phyloP scores from a whole-genome alignment of 2,888 invertebrate genomes.

The Congeria kusceri region DNA sequence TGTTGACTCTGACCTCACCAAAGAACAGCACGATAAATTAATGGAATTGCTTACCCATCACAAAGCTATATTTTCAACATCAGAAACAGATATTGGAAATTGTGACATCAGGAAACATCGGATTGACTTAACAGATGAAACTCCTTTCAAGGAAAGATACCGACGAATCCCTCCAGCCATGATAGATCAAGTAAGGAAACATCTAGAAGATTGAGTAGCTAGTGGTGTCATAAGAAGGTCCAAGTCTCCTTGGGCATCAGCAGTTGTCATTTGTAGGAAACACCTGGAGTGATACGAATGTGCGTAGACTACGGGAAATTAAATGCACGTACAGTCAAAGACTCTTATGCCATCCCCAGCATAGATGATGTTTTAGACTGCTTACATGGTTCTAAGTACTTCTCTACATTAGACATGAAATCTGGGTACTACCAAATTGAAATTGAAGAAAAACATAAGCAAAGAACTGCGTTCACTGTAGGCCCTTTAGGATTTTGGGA shows the following conservation, averaged over 20 bases:
- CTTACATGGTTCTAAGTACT: conserved; percentile 5
- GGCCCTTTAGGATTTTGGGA: conserved; percentile 29
- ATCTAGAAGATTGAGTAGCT: neutral
- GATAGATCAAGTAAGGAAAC: neutral
- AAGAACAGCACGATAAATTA: neutral
- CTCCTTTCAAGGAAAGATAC: conserved; percentile 2
- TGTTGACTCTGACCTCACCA: neutral
- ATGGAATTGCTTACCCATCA: neutral
- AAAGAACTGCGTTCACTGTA: conserved; percentile 20
- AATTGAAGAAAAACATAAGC: conserved; percentile 15
- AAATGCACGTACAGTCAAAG: conserved; percentile 51
- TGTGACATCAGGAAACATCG: neutral
- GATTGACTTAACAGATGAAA: conserved; percentile 4
- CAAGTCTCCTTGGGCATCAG: conserved; percentile 50
- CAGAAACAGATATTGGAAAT: conserved; percentile 13
- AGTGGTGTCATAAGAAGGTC: conserved; percentile 5
- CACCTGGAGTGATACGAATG: conserved; percentile 48
- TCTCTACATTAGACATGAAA: conserved; percentile 13
- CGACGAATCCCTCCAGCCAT: neutral
- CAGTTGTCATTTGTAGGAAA: conserved; percentile 49
- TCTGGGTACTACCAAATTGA: conserved; percentile 18
- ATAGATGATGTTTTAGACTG: conserved; percentile 47
- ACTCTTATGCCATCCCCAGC: conserved; percentile 52
- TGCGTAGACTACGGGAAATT: conserved; percentile 61
- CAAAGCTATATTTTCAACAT: conserved; percentile 8